Evolutionary conservation across 1,140 invertebrate genomes (phyloP).

Genomic region (Amphibalanus amphitrite): DNA sequence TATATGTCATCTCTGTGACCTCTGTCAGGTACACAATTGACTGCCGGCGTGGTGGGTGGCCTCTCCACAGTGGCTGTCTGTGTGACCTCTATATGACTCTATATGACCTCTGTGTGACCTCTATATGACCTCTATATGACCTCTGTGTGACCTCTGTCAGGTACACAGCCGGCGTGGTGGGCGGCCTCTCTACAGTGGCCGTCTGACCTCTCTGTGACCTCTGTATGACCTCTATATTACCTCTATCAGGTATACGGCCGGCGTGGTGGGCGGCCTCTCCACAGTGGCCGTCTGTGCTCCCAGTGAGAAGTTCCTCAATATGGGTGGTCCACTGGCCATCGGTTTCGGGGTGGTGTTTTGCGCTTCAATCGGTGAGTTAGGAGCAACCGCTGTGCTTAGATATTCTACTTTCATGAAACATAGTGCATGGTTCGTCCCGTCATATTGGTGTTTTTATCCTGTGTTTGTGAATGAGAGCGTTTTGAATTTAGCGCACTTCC

Average conservation of each 20-base stretch:
- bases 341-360: conserved; percentile 70
- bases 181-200: too few relatives aligned
- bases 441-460: too few relatives aligned
- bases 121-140: too few relatives aligned
- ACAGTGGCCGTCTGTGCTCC: conserved; percentile 87
- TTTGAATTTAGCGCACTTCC: too few relatives aligned
- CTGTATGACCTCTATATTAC: background rate
- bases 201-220: too few relatives aligned
- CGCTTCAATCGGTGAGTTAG: background rate
- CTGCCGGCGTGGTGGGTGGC: conserved; percentile 80
- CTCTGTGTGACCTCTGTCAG: too few relatives aligned
- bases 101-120: too few relatives aligned
- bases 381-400: too few relatives aligned
- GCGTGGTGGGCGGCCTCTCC: conserved; percentile 80
- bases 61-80: conserved; percentile 75
- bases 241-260: conserved; percentile 60
- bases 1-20: background rate
- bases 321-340: conserved; percentile 85
- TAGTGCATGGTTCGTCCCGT: too few relatives aligned
- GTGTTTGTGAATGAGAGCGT: too few relatives aligned
- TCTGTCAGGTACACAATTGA: conserved; percentile 54
- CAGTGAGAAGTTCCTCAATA: conserved; percentile 83
- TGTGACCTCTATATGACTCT: too few relatives aligned
- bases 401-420: too few relatives aligned
- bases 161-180: conserved; percentile 88